phyloP scores from a whole-genome alignment of 2,888 invertebrate species.

The Clostera curtula region DNA sequence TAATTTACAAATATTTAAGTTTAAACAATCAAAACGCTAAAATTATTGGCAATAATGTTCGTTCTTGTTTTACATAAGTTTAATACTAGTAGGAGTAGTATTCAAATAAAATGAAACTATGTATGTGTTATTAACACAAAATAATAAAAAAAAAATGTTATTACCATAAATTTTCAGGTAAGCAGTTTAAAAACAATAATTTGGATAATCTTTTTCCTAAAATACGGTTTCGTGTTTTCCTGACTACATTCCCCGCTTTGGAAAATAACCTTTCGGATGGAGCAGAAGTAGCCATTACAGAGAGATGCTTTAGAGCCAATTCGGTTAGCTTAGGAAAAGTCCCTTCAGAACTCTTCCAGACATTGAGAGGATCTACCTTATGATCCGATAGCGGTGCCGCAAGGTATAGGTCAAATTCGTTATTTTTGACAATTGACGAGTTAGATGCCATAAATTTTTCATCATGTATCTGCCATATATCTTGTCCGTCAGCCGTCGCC shows the following conservation, averaged over 20 bases:
- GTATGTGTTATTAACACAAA: too few relatives aligned
- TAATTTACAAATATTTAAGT: too few relatives aligned
- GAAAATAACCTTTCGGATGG: constrained; percentile 11
- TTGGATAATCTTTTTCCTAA: constrained; percentile 12
- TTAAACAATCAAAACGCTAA: too few relatives aligned
- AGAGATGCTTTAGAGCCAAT: constrained; percentile 11
- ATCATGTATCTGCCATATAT: constrained; percentile 17
- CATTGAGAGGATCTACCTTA: constrained; percentile 8
- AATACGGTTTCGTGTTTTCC: constrained; percentile 11
- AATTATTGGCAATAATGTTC: too few relatives aligned
- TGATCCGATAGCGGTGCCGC: constrained; percentile 9
- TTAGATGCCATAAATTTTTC: constrained; percentile 12
- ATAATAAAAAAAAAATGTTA: constrained; percentile 6
- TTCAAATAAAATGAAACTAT: too few relatives aligned
- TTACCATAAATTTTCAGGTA: constrained; percentile 9
- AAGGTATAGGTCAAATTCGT: constrained; percentile 10
- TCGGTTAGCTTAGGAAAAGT: constrained; percentile 11
- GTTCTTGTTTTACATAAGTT: too few relatives aligned
- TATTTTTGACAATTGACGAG: constrained; percentile 10
- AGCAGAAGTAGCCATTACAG: constrained; percentile 11
- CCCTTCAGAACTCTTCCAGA: constrained; percentile 10
- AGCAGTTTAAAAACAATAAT: constrained; percentile 12
- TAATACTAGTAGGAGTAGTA: too few relatives aligned
- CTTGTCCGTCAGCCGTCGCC: constrained; percentile 10
- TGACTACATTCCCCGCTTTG: constrained; percentile 12